Base-by-base conservation (phyloP, 2,113 vertebrate genomes). In the Myanophis thanlyinensis region DNA sequence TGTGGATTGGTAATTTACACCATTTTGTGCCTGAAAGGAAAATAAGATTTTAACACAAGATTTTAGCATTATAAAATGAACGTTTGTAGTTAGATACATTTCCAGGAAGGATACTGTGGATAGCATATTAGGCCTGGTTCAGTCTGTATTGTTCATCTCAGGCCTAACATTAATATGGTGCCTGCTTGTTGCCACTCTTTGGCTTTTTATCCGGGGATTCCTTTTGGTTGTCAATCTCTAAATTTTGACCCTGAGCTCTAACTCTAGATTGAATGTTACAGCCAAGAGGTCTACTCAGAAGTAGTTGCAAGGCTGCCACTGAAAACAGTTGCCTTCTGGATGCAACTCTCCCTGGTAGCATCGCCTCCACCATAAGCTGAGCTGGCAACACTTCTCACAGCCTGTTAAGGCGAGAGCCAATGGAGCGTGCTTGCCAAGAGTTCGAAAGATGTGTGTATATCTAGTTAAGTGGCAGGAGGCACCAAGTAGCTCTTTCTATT, bases 401-500 rank as follows among this genome's bases (percentile, higher is more conserved):
- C 91, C 95, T 93, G 92, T 93, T 96, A 94, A 94, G 95, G 96
- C 93, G 95, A 94, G 95, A 96, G 94, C 94, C 94, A 95, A 92
- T 95, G 90, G 90, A 95, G 93, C 93, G 93, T 95, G 91, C 94
- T 95, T 92, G 89, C 95, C 95, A 96, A 54, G 84, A 91, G 90
- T 94, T 96, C 94, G 86, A 95, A 96, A 96, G 94, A 96, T 95
- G 94, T 89, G 94, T 91, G 93, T 96, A 96, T 95, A 93, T 47
- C 91, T 92, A n/a, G 93, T 93, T 96, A 96, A 96, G 94, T 93
- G 96, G 95, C 92, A 97, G 96, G 94, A 96, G 86, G 95, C 97
- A 96, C 97, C 95, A 91, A 96, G 97, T 97, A 97, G 96, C 94
- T 95, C 95, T 97, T 96, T 94, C 94, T 95, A 96, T 96, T 95